Percentiles rank a stretch among this genome's conserved stretches.
phyloP scores from a whole-genome alignment of 2,797 vertebrate species.

The Catharus ustulatus region DNA sequence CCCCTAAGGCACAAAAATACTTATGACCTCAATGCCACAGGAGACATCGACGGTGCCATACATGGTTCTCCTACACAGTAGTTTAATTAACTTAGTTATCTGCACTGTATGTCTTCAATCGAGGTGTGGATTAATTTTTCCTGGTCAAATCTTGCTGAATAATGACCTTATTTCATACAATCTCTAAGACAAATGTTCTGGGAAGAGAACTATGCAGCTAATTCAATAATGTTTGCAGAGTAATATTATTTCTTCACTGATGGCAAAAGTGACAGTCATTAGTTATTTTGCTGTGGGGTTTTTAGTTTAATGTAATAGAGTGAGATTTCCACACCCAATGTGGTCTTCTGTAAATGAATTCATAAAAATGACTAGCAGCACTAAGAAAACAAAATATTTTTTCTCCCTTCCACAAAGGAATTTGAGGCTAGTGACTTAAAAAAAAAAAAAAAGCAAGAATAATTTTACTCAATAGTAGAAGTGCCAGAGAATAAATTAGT shows the following conservation, averaged over 20 bases:
- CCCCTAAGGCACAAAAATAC: slow-evolving; percentile 76
- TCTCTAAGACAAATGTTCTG: slow-evolving; percentile 38
- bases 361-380: slow-evolving; percentile 36
- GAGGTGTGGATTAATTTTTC: slow-evolving; percentile 69
- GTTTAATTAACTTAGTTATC: slow-evolving; percentile 70
- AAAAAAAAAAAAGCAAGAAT: background rate
- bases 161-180: slow-evolving; percentile 68
- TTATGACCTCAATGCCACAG: slow-evolving; percentile 69
- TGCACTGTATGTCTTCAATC: slow-evolving; percentile 59
- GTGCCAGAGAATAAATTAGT: slow-evolving; percentile 63
- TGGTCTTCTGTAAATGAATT: slow-evolving; percentile 35
- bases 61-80: slow-evolving; percentile 72
- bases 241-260: background rate
- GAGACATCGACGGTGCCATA: slow-evolving; percentile 70
- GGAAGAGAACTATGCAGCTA: slow-evolving; percentile 53
- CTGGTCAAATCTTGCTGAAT: slow-evolving; percentile 63
- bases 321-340: slow-evolving; percentile 29
- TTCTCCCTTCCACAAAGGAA: slow-evolving; percentile 46
- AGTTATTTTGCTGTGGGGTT: background rate
- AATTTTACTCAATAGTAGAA: slow-evolving; percentile 52
- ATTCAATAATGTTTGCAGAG: background rate
- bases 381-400: slow-evolving; percentile 23
- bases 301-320: slow-evolving; percentile 23
- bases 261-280: slow-evolving; percentile 1
- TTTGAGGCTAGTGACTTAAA: slow-evolving; percentile 48